Percentiles rank a stretch among this genome's conserved stretches.
Evolutionary conservation across 1,140 invertebrate species (phyloP).

Genomic region (Drosophila nebulosa): DNA sequence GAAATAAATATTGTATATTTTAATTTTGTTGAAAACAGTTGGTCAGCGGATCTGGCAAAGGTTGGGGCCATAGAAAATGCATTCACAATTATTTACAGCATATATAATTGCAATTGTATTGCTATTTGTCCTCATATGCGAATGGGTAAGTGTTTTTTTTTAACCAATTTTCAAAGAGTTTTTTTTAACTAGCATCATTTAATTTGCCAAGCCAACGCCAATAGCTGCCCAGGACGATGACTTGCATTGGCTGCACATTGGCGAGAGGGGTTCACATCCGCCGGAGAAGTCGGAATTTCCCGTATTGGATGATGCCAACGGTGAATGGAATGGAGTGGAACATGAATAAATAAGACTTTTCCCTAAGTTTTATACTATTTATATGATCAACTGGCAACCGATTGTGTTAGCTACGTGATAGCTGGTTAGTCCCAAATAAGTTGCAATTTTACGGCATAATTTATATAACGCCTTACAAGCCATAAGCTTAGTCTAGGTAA

Average conservation of each 20-base stretch:
- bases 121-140: slow-evolving; percentile 11
- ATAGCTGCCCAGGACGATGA: slow-evolving; percentile 26
- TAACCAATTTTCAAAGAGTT: slow-evolving; percentile 2
- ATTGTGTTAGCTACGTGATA: too few species aligned
- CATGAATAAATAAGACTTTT: slow-evolving; percentile 7
- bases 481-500: too few species aligned
- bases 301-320: slow-evolving; percentile 50
- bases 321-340: slow-evolving; percentile 33
- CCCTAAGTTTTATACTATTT: too few species aligned
- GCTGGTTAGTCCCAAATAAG: too few species aligned
- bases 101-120: slow-evolving; percentile 27
- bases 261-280: not conserved
- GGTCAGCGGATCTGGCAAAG: not conserved
- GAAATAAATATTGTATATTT: slow-evolving; percentile 1
- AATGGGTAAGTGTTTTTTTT: slow-evolving; percentile 15
- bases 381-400: too few species aligned
- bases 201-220: slow-evolving; percentile 35
- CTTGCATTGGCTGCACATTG: not conserved
- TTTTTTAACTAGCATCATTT: not conserved
- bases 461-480: too few species aligned
- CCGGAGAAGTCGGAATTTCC: slow-evolving; percentile 48
- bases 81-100: slow-evolving; percentile 24
- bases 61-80: slow-evolving; percentile 23
- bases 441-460: too few species aligned
- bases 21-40: slow-evolving; percentile 2